Percentiles rank a stretch among this genome's conserved stretches.
These are phyloP conservation scores for Paramacrobiotus metropolitanus DNA, from an alignment of 1,140 invertebrate genomes.

Conservation along the genomic window DNA sequence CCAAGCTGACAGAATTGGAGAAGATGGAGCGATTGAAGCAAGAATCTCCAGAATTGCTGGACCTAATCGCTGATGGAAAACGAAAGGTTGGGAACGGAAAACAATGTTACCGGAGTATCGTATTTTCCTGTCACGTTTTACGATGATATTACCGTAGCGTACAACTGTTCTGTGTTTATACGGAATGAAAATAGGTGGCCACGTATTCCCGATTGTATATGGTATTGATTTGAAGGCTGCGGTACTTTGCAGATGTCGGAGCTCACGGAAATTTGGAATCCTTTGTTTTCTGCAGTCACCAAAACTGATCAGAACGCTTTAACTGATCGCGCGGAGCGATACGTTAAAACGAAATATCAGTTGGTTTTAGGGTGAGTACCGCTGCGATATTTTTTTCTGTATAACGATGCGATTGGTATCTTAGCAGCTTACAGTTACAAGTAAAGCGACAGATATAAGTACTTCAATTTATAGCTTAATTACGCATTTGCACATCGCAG, in stretches of 20 bases:
- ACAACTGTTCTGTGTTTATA: conserved; percentile 33
- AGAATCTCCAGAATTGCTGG: conserved; percentile 56
- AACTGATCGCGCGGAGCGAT: conserved; percentile 33
- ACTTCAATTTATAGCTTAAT: too few relatives aligned
- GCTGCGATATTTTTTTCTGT: conserved; percentile 10
- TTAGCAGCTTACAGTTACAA: too few relatives aligned
- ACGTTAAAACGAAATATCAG: conserved; percentile 41
- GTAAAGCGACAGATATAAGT: too few relatives aligned
- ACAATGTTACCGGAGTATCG: conserved; percentile 12
- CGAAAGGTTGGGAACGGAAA: conserved; percentile 24
- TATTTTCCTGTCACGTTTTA: too few relatives aligned
- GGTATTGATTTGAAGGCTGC: too few relatives aligned
- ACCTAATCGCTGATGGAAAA: conserved; percentile 49
- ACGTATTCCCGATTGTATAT: too few relatives aligned
- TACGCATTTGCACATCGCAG: too few relatives aligned
- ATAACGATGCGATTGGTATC: conserved; percentile 10
- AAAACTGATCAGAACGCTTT: conserved; percentile 25
- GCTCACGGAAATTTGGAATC: conserved; percentile 24
- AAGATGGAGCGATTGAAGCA: conserved; percentile 47
- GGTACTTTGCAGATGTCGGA: conserved; percentile 42
- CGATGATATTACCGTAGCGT: conserved; percentile 37
- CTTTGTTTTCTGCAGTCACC: background rate
- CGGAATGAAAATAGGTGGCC: too few relatives aligned
- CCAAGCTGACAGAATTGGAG: conserved; percentile 43
- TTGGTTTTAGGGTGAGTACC: conserved; percentile 38